Evolutionary conservation across 1,140 invertebrate species (phyloP), one percentile per base, ranked within the genome.

Genomic region (Ditylenchus dipsaci): DNA sequence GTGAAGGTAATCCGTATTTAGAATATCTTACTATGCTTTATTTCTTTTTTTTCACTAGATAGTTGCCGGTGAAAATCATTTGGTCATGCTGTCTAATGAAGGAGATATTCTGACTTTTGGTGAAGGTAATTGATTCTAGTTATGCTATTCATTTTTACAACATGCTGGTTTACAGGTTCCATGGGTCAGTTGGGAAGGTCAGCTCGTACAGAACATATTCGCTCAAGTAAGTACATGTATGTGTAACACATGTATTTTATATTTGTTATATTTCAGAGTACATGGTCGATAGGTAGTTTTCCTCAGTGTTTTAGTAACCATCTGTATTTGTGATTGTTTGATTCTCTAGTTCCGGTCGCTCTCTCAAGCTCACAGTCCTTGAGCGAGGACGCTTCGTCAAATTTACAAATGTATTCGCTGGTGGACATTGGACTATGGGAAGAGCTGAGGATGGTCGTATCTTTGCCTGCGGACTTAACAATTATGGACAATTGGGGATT

Each of bases 61-160:
- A 42, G 76, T 78, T 23, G 78, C 78, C 21, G 79, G 79, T 33
- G 79, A 81, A 65, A 81, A 81, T 65, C 79, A 81, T 65, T 68
- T 81, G 9, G 72, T 75, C 15, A 81, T 81, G 80, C 65, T 81
- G 8, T 68, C 67, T 19, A 63, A 69, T 29, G 62, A 76, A n/a
- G 79, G 79, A 0, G 65, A 77, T 27, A 47, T 81, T 58, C 62
- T 81, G n/a, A 82, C 79, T 1, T 81, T 81, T 60, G 79, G 79
- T 53, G 80, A 81, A 45, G 49, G 33, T 38, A 38, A 11, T 38
- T 38, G 3, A 11, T 38, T 38, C 3, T 11, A 38, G 3, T 5
- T 38, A 38, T n/a, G n/a, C n/a, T n/a, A n/a, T n/a, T n/a, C n/a
- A n/a, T n/a, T n/a, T n/a, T n/a, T 5, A 38, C 3, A 38, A 38